Evolutionary conservation across 2,888 invertebrate genomes (phyloP).

Genomic region (Megastigmus dorsalis): DNA sequence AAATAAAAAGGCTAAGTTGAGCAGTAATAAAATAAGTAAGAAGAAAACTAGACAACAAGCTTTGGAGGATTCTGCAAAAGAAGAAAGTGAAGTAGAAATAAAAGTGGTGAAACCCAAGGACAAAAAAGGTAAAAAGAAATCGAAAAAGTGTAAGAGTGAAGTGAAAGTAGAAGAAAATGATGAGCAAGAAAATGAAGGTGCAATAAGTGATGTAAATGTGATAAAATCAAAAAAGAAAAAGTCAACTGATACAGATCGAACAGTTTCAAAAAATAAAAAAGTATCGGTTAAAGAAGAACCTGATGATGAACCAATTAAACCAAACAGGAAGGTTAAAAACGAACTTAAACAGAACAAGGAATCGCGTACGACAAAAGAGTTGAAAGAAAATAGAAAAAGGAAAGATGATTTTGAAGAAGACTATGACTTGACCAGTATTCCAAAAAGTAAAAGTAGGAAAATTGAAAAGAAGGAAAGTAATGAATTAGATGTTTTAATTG

Average conservation of each 20-base stretch:
- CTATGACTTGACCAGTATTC: conserved; percentile 63
- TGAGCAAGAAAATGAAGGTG: conserved; percentile 65
- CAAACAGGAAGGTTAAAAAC: conserved; percentile 61
- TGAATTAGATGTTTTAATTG: conserved; percentile 55
- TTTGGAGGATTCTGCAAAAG: conserved; percentile 55
- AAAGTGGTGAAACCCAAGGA: conserved; percentile 57
- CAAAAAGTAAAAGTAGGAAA: conserved; percentile 67
- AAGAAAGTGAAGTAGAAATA: conserved; percentile 51
- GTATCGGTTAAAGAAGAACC: conserved; percentile 65
- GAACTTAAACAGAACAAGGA: conserved; percentile 61
- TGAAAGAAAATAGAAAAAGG: conserved; percentile 66
- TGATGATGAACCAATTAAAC: conserved; percentile 60
- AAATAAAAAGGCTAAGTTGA: conserved; percentile 75
- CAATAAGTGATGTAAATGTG: conserved; percentile 68
- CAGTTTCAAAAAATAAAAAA: conserved; percentile 69
- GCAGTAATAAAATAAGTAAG: conserved; percentile 68
- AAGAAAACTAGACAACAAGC: conserved; percentile 62
- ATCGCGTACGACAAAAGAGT: conserved; percentile 59
- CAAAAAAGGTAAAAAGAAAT: conserved; percentile 51
- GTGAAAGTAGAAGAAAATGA: conserved; percentile 58
- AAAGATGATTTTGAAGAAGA: conserved; percentile 70
- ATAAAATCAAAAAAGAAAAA: conserved; percentile 66
- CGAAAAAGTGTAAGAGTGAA: conserved; percentile 53
- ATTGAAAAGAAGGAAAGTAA: conserved; percentile 64
- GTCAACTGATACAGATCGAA: conserved; percentile 61